Base-by-base conservation (phyloP, 2,888 invertebrate genomes). In the Spisula solida region DNA sequence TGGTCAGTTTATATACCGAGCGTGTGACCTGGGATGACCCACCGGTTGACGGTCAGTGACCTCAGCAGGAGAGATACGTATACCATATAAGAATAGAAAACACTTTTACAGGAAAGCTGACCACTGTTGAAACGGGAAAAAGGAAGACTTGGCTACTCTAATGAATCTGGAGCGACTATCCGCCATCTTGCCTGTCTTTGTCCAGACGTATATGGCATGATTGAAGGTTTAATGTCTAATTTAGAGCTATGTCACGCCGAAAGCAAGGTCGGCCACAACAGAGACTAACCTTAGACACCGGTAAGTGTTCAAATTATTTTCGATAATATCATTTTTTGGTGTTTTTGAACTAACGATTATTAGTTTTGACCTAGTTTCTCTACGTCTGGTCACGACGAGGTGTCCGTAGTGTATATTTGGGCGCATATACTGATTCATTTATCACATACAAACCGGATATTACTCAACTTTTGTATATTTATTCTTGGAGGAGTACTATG, bases 241-340 rank as follows among this genome's bases (percentile, higher is more conserved):
- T 84, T 86, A 85, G 87, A 92, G 91, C 85, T 90, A 94, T 94
- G 94, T 94, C 94, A 94, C 95, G 96, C 93, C 95, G 97, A 92
- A 96, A 96, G 94, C 96, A 97, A 93, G 97, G 96, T 94, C 96
- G 96, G 93, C 97, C 97, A 92, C 96, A 96, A 91, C 97, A 96
- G 93, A 95, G 97, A 93, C 96, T 96, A 93, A 95, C 96, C 94
- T 93, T 96, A 94, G 96, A 96, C 93, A 95, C 96, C 93, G 94
- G 96, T 96, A 95, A 96, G 96, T 96, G 34, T 34, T 34, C 29
- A 75, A 34, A 31, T 75, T 75, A 75, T 75, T 75, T 75, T 75
- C 31, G 29, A 34, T 34, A 75, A 31, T 31, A 31, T 31, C 31
- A 29, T 16, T 75, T 75, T 75, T 75, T 75, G 1, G 29, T 34